Percentiles rank a stretch among this genome's conserved stretches.
phyloP scores from a whole-genome alignment of 2,113 vertebrate genomes.

The Xerus inauris region DNA sequence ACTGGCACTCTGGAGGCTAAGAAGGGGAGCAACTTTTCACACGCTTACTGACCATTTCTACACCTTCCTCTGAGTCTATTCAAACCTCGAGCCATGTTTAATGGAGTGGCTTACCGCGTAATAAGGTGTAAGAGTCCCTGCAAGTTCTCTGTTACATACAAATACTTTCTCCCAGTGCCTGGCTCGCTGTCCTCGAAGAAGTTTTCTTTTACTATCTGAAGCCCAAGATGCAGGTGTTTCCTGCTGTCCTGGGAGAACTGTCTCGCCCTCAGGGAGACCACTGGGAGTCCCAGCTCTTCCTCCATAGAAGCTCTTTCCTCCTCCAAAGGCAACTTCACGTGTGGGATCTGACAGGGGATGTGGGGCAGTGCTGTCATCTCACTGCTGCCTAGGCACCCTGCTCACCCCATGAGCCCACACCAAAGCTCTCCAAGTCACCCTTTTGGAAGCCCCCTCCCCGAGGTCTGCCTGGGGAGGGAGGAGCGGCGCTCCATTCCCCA shows the following conservation, averaged over 20 bases:
- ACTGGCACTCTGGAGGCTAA: not conserved
- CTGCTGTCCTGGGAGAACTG: not conserved
- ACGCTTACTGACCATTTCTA: accelerated
- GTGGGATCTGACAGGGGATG: accelerated
- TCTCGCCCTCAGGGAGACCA: not conserved
- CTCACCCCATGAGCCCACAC: not conserved
- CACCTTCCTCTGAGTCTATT: not conserved
- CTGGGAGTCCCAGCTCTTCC: accelerated
- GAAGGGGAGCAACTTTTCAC: not conserved
- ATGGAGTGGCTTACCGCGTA: too few relatives aligned
- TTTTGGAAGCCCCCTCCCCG: not conserved
- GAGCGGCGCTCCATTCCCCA: too few relatives aligned
- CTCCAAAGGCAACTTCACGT: not conserved
- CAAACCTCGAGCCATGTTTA: not conserved
- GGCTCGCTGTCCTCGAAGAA: not conserved
- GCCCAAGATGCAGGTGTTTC: not conserved
- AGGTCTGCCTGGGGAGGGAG: not conserved
- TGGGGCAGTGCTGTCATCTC: not conserved
- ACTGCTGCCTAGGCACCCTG: accelerated
- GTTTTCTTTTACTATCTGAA: not conserved
- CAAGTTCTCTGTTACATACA: too few relatives aligned
- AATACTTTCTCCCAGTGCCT: not conserved
- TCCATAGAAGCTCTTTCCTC: not conserved
- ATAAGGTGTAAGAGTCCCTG: not conserved
- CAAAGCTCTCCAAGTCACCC: not conserved